Conservation (phyloP, 2,113 vertebrate species). For the Centrocercus urophasianus region DNA sequence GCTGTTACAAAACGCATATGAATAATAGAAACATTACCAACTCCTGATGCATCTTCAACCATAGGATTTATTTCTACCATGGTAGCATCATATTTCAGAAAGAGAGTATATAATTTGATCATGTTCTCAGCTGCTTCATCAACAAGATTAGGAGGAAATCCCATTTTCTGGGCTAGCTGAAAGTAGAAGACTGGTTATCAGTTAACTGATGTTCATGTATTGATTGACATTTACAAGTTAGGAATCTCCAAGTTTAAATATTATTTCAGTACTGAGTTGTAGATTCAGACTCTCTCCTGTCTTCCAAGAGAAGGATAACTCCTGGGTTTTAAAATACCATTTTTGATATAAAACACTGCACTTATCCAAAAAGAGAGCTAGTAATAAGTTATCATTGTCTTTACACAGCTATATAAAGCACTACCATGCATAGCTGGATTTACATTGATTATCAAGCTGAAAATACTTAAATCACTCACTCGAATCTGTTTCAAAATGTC, state of each 20-base stretch:
- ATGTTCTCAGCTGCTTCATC: slow-evolving; percentile 95
- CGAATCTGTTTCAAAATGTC: not conserved
- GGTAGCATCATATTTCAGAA: slow-evolving; percentile 96
- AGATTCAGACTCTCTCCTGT: not conserved
- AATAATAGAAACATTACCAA: slow-evolving; percentile 81
- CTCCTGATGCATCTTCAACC: slow-evolving; percentile 96
- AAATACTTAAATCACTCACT: not conserved
- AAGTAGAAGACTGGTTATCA: slow-evolving; percentile 39
- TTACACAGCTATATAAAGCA: not conserved
- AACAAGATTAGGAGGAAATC: slow-evolving; percentile 89
- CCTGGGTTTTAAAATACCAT: not conserved
- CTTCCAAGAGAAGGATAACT: not conserved
- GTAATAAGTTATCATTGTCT: not conserved
- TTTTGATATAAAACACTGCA: not conserved
- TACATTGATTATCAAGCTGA: not conserved
- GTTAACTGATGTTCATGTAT: not conserved
- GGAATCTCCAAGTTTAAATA: not conserved
- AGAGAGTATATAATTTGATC: slow-evolving; percentile 94
- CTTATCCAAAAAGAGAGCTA: not conserved
- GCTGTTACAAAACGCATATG: not conserved
- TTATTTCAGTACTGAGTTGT: not conserved
- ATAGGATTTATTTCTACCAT: slow-evolving; percentile 99
- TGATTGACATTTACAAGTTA: not conserved
- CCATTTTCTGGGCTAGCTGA: slow-evolving; percentile 95
- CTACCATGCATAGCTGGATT: not conserved